Evolutionary conservation across 2,797 vertebrate genomes (phyloP).

Genomic region (Scomberomorus guttatus): DNA sequence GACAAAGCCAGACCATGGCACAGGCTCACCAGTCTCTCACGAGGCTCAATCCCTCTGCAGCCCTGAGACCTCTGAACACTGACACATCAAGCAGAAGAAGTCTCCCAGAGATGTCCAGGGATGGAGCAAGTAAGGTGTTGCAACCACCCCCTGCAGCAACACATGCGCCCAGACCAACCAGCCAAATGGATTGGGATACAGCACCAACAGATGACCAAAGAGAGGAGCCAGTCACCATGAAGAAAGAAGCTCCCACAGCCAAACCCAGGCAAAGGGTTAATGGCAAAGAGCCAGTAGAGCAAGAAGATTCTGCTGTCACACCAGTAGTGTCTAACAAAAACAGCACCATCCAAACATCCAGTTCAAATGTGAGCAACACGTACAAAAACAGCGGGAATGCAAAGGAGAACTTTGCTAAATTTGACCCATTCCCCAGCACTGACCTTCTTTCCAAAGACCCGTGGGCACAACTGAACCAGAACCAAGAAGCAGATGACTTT

Average conservation of each 20-base stretch:
- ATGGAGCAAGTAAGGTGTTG: conserved; percentile 46
- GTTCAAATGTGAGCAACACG: conserved; percentile 19
- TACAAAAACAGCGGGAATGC: conserved; percentile 26
- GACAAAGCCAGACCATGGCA: conserved; percentile 34
- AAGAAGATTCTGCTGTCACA: conserved; percentile 45
- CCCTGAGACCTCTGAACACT: conserved; percentile 17
- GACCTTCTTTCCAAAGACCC: conserved; percentile 68
- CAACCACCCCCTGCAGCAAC: conserved; percentile 27
- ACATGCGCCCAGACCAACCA: conserved; percentile 54
- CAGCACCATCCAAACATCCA: conserved; percentile 12
- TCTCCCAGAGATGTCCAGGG: conserved; percentile 14
- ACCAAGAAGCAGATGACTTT: conserved; percentile 38
- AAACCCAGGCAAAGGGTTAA: conserved; percentile 81
- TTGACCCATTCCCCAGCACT: conserved; percentile 74
- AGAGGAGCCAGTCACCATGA: neutral
- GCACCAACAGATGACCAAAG: conserved; percentile 36
- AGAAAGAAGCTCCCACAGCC: conserved; percentile 70
- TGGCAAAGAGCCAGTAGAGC: conserved; percentile 52
- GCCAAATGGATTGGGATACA: conserved; percentile 33
- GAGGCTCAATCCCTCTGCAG: conserved; percentile 41
- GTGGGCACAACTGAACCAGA: conserved; percentile 59
- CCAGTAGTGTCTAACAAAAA: conserved; percentile 17
- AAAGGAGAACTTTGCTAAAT: conserved; percentile 43
- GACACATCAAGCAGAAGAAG: conserved; percentile 38
- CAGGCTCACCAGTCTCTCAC: conserved; percentile 34